Percentiles rank a stretch among this genome's conserved stretches.
phyloP scores from a whole-genome alignment of 37 sponge, comb jelly and placozoan genomes.

The Haliclona indistincta region DNA sequence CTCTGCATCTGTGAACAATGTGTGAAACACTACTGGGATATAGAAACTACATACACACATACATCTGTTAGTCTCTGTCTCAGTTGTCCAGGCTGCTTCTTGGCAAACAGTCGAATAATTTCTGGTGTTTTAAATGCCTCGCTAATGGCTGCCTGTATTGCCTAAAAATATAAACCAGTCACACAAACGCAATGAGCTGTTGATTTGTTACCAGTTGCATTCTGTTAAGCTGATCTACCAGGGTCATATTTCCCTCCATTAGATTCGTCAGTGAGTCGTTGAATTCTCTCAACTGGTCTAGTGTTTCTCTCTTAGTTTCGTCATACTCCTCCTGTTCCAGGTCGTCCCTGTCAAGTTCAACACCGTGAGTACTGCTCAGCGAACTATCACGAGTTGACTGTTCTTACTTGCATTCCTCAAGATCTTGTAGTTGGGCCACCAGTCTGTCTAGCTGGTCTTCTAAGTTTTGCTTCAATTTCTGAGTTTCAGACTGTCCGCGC shows the following conservation, averaged over 20 bases:
- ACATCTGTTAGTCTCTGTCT: constrained; percentile 85
- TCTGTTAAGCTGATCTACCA: constrained; percentile 84
- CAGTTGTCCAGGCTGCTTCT: constrained; percentile 96
- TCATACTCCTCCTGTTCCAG: constrained; percentile 92
- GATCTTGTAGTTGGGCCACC: constrained; percentile 91
- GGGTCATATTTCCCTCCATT: constrained; percentile 85
- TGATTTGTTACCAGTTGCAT: constrained; percentile 77
- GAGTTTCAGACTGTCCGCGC: constrained; percentile 75
- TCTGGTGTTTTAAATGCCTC: constrained; percentile 99
- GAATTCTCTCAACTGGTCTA: constrained; percentile 96
- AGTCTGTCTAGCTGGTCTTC: constrained; percentile 96
- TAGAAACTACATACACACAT: neutral
- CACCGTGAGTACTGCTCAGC: too few species aligned
- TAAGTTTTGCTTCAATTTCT: constrained; percentile 85
- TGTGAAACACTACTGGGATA: neutral
- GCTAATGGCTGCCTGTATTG: constrained; percentile 97
- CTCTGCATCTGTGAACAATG: constrained; percentile 67
- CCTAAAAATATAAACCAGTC: constrained; percentile 36
- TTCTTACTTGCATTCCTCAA: constrained; percentile 90
- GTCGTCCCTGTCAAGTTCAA: constrained; percentile 94
- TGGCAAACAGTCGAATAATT: constrained; percentile 96
- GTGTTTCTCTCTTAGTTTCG: constrained; percentile 87
- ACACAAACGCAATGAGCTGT: neutral
- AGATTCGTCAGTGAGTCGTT: constrained; percentile 83
- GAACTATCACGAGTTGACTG: too few species aligned